Conservation (phyloP, 2,797 vertebrate species). For the Anguilla megastoma region DNA sequence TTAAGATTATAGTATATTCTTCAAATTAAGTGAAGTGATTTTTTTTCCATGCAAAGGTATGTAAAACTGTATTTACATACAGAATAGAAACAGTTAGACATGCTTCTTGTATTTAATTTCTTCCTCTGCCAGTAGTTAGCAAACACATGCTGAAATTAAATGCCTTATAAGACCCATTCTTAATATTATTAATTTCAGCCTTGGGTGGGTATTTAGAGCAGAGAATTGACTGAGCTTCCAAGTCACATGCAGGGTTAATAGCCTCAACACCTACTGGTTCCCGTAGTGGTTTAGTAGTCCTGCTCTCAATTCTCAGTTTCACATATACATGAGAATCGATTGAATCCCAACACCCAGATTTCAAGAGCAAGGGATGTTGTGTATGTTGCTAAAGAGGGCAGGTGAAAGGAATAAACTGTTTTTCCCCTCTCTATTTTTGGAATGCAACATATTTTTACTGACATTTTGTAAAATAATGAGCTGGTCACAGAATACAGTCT, state of each 20-base stretch:
- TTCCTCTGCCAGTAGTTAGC: background rate
- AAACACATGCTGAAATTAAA: background rate
- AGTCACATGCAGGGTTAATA: slow-evolving; percentile 1
- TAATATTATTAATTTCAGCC: background rate
- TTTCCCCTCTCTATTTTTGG: background rate
- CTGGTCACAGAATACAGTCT: background rate
- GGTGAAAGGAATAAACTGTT: background rate
- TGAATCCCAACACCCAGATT: background rate
- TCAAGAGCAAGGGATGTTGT: background rate
- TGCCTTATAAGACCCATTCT: background rate
- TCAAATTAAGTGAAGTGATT: too few species aligned
- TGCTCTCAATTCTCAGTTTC: background rate
- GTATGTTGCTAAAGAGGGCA: background rate
- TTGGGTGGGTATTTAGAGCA: background rate
- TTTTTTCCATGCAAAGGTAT: too few species aligned
- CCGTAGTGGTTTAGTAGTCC: background rate
- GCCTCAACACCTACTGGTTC: background rate
- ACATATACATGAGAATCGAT: background rate
- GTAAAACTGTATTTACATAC: too few species aligned
- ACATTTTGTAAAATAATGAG: background rate
- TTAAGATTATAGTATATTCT: too few species aligned
- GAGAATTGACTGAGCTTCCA: background rate
- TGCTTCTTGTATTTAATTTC: background rate
- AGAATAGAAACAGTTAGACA: too few species aligned
- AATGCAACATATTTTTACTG: background rate